Conservation (phyloP, 2,888 invertebrate genomes). For the Dicyrtoma fusca region DNA sequence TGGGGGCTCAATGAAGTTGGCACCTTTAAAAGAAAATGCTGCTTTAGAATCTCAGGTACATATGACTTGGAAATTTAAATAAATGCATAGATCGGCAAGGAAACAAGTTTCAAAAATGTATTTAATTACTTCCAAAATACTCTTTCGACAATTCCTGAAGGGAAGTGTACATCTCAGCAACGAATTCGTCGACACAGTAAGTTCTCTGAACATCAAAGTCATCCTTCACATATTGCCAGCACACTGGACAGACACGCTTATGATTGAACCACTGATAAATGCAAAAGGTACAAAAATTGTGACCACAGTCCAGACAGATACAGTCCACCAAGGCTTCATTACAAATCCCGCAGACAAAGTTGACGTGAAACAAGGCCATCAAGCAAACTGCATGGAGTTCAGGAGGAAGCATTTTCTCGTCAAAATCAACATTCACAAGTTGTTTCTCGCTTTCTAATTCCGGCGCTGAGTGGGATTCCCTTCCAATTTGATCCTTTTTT, state of each 20-base stretch:
- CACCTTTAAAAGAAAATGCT: background rate
- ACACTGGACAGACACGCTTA: constrained; percentile 16
- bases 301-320: constrained; percentile 31
- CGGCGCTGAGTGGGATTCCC: too few relatives aligned
- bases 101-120: background rate
- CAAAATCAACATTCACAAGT: too few relatives aligned
- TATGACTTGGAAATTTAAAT: too few relatives aligned
- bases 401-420: constrained; percentile 5
- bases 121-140: constrained; percentile 24
- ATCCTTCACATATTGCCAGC: constrained; percentile 2
- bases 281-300: constrained; percentile 32
- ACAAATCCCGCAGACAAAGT: constrained; percentile 34
- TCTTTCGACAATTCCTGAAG: constrained; percentile 7
- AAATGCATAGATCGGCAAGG: too few relatives aligned
- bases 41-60: background rate
- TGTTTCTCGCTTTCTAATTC: background rate
- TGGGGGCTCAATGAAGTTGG: background rate
- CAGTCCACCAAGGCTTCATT: constrained; percentile 33
- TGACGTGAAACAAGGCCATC: constrained; percentile 23
- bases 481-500: too few relatives aligned
- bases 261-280: constrained; percentile 16
- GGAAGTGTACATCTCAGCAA: constrained; percentile 21
- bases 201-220: constrained; percentile 16
- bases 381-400: constrained; percentile 25
- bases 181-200: constrained; percentile 32